Evolutionary conservation across 2,888 invertebrate genomes (phyloP).

Genomic region (Drosophila robusta): DNA sequence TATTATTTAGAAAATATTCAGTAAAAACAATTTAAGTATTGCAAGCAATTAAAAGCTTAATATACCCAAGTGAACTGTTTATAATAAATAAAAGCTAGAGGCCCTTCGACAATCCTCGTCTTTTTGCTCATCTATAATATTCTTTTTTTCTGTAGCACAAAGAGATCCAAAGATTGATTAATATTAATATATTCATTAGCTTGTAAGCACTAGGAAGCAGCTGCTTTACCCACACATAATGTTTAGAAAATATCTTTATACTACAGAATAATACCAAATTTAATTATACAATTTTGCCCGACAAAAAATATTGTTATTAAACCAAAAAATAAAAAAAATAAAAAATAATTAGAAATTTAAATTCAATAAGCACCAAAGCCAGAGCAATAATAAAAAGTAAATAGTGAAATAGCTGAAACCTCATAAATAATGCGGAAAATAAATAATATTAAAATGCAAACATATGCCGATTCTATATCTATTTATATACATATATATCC

Average conservation of each 20-base stretch:
- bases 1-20: background rate
- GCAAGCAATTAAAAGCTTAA: background rate
- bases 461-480: constrained; percentile 8
- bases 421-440: constrained; percentile 55
- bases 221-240: constrained; percentile 1
- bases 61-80: background rate
- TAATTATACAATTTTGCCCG: background rate
- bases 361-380: constrained; percentile 58
- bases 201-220: background rate
- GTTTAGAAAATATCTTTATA: constrained; percentile 9
- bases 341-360: constrained; percentile 66
- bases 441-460: constrained; percentile 32
- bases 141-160: background rate
- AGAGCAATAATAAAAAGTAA: constrained; percentile 55
- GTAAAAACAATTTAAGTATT: background rate
- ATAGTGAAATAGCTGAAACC: constrained; percentile 36
- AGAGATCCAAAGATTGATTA: constrained; percentile 1
- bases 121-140: background rate
- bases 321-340: constrained; percentile 15
- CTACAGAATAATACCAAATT: constrained; percentile 1
- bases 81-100: constrained; percentile 8
- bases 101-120: background rate
- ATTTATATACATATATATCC: background rate
- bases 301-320: constrained; percentile 21
- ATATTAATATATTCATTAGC: constrained; percentile 18